Base-by-base conservation (phyloP, 2,888 invertebrate species). In the Diarsia mendica region DNA sequence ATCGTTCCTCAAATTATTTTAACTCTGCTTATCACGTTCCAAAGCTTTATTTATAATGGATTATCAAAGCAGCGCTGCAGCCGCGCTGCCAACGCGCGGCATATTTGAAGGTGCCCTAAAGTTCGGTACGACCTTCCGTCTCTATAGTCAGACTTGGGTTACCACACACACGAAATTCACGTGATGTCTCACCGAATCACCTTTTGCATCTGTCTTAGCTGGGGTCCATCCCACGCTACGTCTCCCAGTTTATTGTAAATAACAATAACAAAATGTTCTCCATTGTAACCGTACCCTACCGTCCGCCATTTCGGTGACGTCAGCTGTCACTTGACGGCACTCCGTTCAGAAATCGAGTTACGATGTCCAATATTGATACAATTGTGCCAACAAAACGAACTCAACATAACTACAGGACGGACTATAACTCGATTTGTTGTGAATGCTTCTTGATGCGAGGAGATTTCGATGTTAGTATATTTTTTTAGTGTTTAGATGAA, bases 331-430 rank as follows among this genome's bases (percentile, higher is more conserved):
- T 90, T 92, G 93, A 92, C 92, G 90, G 91, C 90, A 89, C 89
- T 91, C 85, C 88, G 89, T 91, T 88, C 90, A 89, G 89, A 94
- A 94, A 94, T 94, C 91, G 91, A 93, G 92, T 95, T 95, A 94
- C 92, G 91, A 91, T 91, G 91, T 92, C 93, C 95, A 94, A 95
- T 95, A 94, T 95, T 94, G 94, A 95, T 94, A 94, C 93, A 94
- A 94, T 94, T 93, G 93, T 93, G 91, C 92, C 91, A 94, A 94
- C 93, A 93, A 91, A 94, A 93, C 90, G 92, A 92, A 92, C 89
- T 85, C 88, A 89, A 91, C 91, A 91, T 92, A 92, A 92, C 92
- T 91, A 92, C 86, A 88, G 90, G 90, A 90, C 90, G 90, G 88
- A 82, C 89, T 88, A 91, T 94, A 93, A 94, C 92, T 94, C 88